Conservation (phyloP, 2,888 invertebrate genomes). For the Epirrhoe tristata region DNA sequence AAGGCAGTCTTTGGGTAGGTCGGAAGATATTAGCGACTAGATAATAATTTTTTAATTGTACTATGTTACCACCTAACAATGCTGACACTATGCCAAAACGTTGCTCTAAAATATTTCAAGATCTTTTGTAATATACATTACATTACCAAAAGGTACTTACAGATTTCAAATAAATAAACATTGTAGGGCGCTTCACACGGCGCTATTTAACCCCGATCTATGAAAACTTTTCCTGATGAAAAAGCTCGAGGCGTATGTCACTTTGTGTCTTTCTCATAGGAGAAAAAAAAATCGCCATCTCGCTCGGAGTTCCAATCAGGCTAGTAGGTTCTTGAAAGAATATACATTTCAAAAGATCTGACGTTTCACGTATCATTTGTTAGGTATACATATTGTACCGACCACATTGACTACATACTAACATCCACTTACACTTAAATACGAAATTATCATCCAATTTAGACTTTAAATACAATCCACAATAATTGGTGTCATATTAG, state of each 20-base stretch:
- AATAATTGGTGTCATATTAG: conserved; percentile 72
- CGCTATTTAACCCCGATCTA: too few species aligned
- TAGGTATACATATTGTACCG: conserved; percentile 69
- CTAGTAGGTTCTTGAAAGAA: neutral
- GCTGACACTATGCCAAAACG: conserved; percentile 61
- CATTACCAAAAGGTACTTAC: neutral
- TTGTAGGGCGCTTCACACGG: too few species aligned
- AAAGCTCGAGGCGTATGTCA: too few species aligned
- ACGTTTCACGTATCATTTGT: conserved; percentile 39
- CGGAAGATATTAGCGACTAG: conserved; percentile 84
- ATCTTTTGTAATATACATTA: conserved; percentile 45
- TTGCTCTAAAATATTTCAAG: conserved; percentile 44
- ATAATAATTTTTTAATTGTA: conserved; percentile 63
- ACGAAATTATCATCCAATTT: conserved; percentile 46
- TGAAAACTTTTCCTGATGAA: too few species aligned
- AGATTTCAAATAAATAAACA: too few species aligned
- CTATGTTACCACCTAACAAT: conserved; percentile 66
- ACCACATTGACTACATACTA: conserved; percentile 78
- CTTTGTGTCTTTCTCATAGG: too few species aligned
- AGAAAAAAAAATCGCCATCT: too few species aligned
- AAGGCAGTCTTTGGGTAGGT: conserved; percentile 86
- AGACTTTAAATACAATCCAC: conserved; percentile 46
- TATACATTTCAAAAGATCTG: conserved; percentile 40
- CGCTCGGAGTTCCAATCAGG: too few species aligned
- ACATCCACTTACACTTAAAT: conserved; percentile 72